These are phyloP conservation scores for Mamestra brassicae DNA, from an alignment of 2,888 invertebrate species.

Conservation along the genomic window DNA sequence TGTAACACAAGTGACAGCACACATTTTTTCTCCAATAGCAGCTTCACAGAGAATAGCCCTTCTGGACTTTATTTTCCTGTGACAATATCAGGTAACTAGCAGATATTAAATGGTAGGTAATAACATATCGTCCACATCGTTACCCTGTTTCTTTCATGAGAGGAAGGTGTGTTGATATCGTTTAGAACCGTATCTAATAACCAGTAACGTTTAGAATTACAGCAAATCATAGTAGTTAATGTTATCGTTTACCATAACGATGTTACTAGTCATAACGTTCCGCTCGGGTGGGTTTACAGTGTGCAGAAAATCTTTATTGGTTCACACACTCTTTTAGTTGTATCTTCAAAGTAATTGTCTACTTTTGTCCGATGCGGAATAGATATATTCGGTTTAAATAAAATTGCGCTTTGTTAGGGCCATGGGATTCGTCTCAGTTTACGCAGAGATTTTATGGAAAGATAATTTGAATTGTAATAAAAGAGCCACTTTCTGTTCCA, in stretches of 20 bases:
- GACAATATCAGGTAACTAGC: constrained; percentile 5
- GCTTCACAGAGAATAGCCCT: neutral
- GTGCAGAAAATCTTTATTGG: constrained; percentile 8
- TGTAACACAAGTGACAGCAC: no score
- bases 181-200: constrained; percentile 19
- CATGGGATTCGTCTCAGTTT: no score
- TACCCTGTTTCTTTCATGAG: constrained; percentile 12
- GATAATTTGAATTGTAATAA: no score
- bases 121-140: constrained; percentile 27
- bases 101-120: constrained; percentile 18
- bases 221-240: constrained; percentile 41
- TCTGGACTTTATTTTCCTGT: constrained; percentile 4
- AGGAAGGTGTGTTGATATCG: constrained; percentile 29
- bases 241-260: constrained; percentile 14
- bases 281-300: neutral
- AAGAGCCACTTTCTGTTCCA: no score
- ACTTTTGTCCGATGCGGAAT: no score
- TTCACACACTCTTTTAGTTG: neutral
- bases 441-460: no score
- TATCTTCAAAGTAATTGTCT: neutral
- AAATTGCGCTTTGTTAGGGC: neutral
- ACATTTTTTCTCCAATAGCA: neutral
- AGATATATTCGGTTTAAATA: neutral
- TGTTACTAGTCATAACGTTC: constrained; percentile 11
- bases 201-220: constrained; percentile 17